Evolutionary conservation across 2,888 invertebrate species (phyloP), one percentile per base, ranked within the genome.

Genomic region (Drosophila rellima): DNA sequence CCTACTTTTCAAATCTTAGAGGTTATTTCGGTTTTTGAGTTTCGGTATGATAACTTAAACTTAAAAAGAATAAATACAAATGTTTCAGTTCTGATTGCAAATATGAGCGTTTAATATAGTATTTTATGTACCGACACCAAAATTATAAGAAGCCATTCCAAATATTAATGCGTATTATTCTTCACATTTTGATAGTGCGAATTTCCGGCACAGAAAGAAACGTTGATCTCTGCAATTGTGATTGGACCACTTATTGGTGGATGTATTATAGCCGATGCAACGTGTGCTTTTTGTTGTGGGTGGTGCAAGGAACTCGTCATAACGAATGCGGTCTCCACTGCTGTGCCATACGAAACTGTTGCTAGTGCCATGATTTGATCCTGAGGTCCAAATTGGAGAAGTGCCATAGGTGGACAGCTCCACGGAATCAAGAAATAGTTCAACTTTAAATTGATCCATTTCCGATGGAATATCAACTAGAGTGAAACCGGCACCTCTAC

Each of bases 21-120:
- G n/a, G n/a, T n/a, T n/a, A n/a, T n/a, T n/a, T n/a, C n/a, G n/a
- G n/a, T n/a, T n/a, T n/a, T n/a, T n/a, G n/a, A n/a, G n/a, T n/a
- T n/a, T n/a, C n/a, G n/a, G n/a, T n/a, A n/a, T n/a, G 1, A 20
- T 3, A 13, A 11, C 8, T 20, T 42, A 2, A 8, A 20, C 18
- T 17, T 18, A 0, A 10, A 40, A 23, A 13, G 0, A 48, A 23
- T 50, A 50, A 17, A 8, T 15, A 56, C 35, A 44, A 56, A 8
- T n/a, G 7, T 23, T 55, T 42, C 0, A 15, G 0, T 56, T 56
- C 56, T 56, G 56, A 56, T 56, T 56, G 56, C 45, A 56, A 45
- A 45, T 45, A 44, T 56, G 26, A 29, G 23, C 42, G 26, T 56
- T 45, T 45, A 56, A 56, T 45, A 33, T 23, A 35, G 35, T 56